A percentile compares a stretch with the other conserved stretches of the same genome.
phyloP scores from a whole-genome alignment of 2,888 invertebrate genomes.

The Myathropa florea region DNA sequence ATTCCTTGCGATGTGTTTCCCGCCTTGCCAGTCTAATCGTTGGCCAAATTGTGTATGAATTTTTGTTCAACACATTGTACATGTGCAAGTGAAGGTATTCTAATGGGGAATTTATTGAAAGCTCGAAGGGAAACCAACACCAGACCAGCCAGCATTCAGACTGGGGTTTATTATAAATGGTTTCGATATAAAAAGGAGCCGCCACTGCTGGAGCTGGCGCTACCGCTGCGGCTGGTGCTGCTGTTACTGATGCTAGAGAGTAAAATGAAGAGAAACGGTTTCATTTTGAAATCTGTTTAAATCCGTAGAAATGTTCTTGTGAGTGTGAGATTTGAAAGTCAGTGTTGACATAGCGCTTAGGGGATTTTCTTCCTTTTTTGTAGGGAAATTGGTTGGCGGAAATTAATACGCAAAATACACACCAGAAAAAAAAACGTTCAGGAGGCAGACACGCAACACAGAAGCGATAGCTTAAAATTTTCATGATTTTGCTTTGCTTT shows the following conservation, averaged over 20 bases:
- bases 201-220: conserved; percentile 8
- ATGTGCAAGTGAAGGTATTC: conserved; percentile 53
- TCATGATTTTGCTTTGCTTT: conserved; percentile 43
- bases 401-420: conserved; percentile 62
- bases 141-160: conserved; percentile 39
- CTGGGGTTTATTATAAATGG: conserved; percentile 64
- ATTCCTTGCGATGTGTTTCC: too few relatives aligned
- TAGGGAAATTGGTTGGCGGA: conserved; percentile 57
- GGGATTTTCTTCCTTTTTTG: conserved; percentile 52
- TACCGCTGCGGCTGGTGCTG: conserved; percentile 9
- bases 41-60: not conserved
- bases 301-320: conserved; percentile 61
- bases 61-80: conserved; percentile 24
- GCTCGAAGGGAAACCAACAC: conserved; percentile 51
- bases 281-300: conserved; percentile 65
- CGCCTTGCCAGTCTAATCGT: not conserved
- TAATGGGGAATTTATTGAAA: conserved; percentile 68
- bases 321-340: conserved; percentile 63
- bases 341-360: conserved; percentile 67
- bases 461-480: conserved; percentile 27
- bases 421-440: not conserved
- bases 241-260: conserved; percentile 14
- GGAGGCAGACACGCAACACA: conserved; percentile 3
- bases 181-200: conserved; percentile 60
- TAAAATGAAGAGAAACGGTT: conserved; percentile 65